These are phyloP conservation scores for Netelia virgata DNA, from an alignment of 2,888 invertebrate genomes.

Conservation along the genomic window DNA sequence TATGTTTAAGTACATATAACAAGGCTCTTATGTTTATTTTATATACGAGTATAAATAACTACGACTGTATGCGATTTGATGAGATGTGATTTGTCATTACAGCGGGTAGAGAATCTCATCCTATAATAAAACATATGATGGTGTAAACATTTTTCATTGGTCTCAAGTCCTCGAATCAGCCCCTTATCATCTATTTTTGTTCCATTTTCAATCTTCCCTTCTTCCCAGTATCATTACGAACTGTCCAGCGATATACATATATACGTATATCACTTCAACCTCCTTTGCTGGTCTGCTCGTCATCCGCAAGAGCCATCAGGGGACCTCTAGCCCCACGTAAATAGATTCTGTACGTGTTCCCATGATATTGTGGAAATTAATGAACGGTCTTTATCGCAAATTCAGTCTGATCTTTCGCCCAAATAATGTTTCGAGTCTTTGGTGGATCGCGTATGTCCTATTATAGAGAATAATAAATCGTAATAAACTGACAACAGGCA, in stretches of 20 bases:
- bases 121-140: not conserved
- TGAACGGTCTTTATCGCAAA: conserved; percentile 43
- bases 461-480: not conserved
- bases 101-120: not conserved
- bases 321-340: too few species aligned
- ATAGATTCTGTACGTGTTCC: not conserved
- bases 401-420: conserved; percentile 15
- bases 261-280: not conserved
- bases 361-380: conserved; percentile 6
- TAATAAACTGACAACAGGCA: not conserved
- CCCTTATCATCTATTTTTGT: not conserved
- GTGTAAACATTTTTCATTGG: not conserved
- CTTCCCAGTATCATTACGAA: not conserved
- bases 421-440: conserved; percentile 37
- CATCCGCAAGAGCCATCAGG: too few species aligned
- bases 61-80: not conserved
- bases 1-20: too few species aligned
- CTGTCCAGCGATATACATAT: not conserved
- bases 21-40: too few species aligned
- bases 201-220: not conserved
- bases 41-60: not conserved
- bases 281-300: not conserved
- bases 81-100: not conserved
- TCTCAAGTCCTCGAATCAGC: not conserved
- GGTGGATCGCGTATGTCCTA: not conserved